Evolutionary conservation across 2,888 invertebrate genomes (phyloP).

Genomic region (Protonemura montana): DNA sequence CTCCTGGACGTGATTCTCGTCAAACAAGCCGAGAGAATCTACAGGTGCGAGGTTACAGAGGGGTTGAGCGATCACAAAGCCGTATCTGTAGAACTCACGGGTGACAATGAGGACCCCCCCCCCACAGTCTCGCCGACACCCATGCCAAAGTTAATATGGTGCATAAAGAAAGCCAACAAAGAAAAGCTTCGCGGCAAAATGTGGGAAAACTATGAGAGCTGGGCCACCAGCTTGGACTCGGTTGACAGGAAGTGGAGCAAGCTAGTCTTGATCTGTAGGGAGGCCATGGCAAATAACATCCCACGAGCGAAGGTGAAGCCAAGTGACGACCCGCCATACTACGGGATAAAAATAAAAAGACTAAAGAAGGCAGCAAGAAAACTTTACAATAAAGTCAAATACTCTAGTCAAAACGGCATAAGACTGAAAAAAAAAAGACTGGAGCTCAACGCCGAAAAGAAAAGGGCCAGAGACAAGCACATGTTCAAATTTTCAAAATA

Average conservation of each 20-base stretch:
- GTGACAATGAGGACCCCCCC: not conserved
- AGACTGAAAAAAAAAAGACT: not conserved
- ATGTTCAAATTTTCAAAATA: not conserved
- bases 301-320: not conserved
- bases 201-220: not conserved
- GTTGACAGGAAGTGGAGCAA: not conserved
- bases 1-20: constrained; percentile 7
- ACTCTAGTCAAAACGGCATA: not conserved
- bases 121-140: too few relatives aligned
- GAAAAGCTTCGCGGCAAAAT: not conserved
- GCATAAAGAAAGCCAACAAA: not conserved
- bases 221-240: not conserved
- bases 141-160: not conserved
- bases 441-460: not conserved
- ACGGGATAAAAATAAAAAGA: not conserved
- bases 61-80: constrained; percentile 23
- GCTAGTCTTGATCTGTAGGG: not conserved
- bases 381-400: constrained; percentile 15
- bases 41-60: constrained; percentile 4
- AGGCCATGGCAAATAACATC: not conserved
- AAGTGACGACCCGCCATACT: not conserved
- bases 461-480: not conserved
- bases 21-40: not conserved
- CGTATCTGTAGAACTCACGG: not conserved
- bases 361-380: not conserved